Evolutionary conservation across 1,140 invertebrate genomes (phyloP).

Genomic region (Habropoda laboriosa): DNA sequence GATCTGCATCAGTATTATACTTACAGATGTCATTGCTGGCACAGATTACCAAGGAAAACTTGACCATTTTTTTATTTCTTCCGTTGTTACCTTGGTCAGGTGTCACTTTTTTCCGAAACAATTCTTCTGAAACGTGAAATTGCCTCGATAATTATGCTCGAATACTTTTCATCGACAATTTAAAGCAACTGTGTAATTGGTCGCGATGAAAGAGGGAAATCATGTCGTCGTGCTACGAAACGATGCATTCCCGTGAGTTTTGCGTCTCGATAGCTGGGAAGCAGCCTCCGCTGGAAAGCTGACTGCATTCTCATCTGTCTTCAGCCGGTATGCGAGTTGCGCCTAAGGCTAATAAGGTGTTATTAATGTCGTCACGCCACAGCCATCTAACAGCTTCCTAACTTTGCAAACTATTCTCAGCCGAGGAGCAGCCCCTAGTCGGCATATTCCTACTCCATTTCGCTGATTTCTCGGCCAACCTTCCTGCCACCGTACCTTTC

Average conservation of each 20-base stretch:
- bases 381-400: conserved; percentile 65
- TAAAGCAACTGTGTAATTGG: neutral
- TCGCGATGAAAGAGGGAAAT: conserved; percentile 24
- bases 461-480: conserved; percentile 40
- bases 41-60: too few species aligned
- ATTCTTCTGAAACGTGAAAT: too few species aligned
- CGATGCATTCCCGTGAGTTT: conserved; percentile 41
- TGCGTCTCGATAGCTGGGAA: conserved; percentile 35
- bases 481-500: conserved; percentile 7
- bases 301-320: conserved; percentile 65
- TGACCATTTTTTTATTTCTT: neutral
- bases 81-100: too few species aligned
- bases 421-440: conserved; percentile 38
- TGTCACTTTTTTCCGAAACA: too few species aligned
- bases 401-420: conserved; percentile 69
- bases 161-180: too few species aligned
- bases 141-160: too few species aligned
- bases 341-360: conserved; percentile 70
- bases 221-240: conserved; percentile 16
- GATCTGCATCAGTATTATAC: neutral
- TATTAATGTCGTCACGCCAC: conserved; percentile 71
- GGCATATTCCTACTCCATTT: conserved; percentile 50
- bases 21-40: neutral
- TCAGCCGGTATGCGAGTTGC: conserved; percentile 58
- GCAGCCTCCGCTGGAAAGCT: conserved; percentile 41